Evolutionary conservation across 1,140 invertebrate genomes (phyloP), one percentile per base, ranked within the genome.

Genomic region (Grapholita molesta): DNA sequence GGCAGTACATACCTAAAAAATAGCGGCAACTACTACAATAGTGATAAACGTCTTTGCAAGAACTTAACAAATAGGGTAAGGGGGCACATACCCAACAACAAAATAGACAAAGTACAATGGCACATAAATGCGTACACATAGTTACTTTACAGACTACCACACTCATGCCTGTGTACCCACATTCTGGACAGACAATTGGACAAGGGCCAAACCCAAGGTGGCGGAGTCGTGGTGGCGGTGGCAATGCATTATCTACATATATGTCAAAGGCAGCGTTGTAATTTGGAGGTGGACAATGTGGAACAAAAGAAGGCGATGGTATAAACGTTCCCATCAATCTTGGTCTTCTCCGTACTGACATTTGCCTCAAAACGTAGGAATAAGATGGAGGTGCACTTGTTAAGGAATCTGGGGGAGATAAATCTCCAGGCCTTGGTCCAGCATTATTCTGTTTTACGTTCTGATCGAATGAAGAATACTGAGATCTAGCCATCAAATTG

Each of bases 41-140:
- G 76, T 91, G 89, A 70, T 89, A 86, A 0, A 91, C 89, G 65
- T 90, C 84, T 70, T 91, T 91, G 73, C 89, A 91, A 52, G 89
- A 90, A 61, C 81, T 76, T 52, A 90, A 70, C 9, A 91, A 67
- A 38, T 91, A 91, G 0, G 89, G 88, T 32, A 91, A 75, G 0
- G 89, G 89, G 0, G 78, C 87, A 75, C 89, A 91, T 28, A 88
- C 70, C 89, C 89, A 91, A 69, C 89, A 91, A 57, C 83, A 91
- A 38, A 89, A 76, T 7, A 91, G 11, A 66, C 88, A 91, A 38
- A 91, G 73, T 24, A 83, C 52, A 30, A 85, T 68, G 0, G 89
- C 88, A 75, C 87, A 86, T 65, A 89, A 71, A 75, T 90, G 89
- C 1, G 88, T 91, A 70, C 88, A 88, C 11, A 91, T 28, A 4